Base-by-base conservation (phyloP, 2,888 invertebrate genomes). In the Caenorhabditis panamensis region DNA sequence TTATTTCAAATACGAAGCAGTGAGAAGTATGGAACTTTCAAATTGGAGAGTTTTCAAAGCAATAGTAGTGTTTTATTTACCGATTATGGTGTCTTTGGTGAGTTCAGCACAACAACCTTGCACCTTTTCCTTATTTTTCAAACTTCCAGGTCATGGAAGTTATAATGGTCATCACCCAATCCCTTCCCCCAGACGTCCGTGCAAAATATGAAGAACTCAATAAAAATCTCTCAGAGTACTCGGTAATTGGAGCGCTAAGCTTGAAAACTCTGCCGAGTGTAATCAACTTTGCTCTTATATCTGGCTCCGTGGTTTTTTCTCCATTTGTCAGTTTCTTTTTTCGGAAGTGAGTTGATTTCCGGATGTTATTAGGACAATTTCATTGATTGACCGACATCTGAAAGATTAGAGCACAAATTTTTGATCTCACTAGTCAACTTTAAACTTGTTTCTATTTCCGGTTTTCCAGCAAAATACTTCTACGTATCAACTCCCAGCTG, bases 91-190 rank as follows among this genome's bases (percentile, higher is more conserved):
- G 4, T 72, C 72, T 5, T 6, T 47, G 63, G 72, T 72, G 36
- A 26, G 69, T 22, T 13, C 2, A 41, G 41, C 6, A 11, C 11
- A 16, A 13, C 26, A 37, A 37, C 1, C 31, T 20, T 49, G 2
- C 13, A 37, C 16, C 22, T 5, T 47, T 47, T 6, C 5, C 8
- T n/a, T 24, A n/a, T n/a, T n/a, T n/a, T n/a, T n/a, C n/a, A n/a
- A n/a, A n/a, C n/a, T 66, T 56, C 11, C 63, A 72, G 72, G 11
- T 58, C 0, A 64, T 72, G 63, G 72, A 72, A 58, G 24, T 72
- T 0, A 63, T 49, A 1, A 72, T 64, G 63, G 49, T 72, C 0
- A 37, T 64, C 4, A 72, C 63, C 1, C 72, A 72, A 51, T 41
- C 72, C 3, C 49, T 72, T 4, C 72, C 72, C 11, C 26, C 41